Percentiles rank a stretch among this genome's conserved stretches.
Evolutionary conservation across 2,113 vertebrate genomes (phyloP).

Genomic region (Hepsetus odoe): DNA sequence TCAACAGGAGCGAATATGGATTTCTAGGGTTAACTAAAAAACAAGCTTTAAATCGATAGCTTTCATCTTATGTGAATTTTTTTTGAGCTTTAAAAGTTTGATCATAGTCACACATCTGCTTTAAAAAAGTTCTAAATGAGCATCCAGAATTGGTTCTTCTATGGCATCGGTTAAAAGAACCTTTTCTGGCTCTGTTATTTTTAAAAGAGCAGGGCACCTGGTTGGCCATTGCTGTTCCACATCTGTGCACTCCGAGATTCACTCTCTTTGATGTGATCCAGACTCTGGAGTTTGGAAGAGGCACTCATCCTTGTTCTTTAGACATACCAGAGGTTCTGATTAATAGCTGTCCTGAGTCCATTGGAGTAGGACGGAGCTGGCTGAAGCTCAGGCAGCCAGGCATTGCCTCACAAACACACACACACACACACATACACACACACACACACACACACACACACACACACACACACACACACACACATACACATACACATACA

Average conservation of each 20-base stretch:
- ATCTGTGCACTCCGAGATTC: not conserved
- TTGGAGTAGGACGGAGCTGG: slow-evolving; percentile 28
- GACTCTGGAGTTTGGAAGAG: not conserved
- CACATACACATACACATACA: not conserved
- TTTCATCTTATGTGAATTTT: too few species aligned
- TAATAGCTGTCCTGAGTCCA: slow-evolving; percentile 33
- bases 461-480: slow-evolving; percentile 14
- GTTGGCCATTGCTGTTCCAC: not conserved
- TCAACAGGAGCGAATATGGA: too few species aligned
- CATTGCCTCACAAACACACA: not conserved
- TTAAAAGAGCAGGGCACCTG: not conserved
- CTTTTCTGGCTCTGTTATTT: not conserved
- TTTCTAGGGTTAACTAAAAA: too few species aligned
- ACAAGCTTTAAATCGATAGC: too few species aligned
- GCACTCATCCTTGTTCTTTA: slow-evolving; percentile 14
- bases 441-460: slow-evolving; percentile 1
- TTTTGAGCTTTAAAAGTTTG: too few species aligned
- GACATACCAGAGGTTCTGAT: slow-evolving; percentile 33
- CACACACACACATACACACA: not conserved
- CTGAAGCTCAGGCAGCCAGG: slow-evolving; percentile 23
- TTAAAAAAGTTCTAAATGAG: too few species aligned
- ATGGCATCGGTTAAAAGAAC: not conserved
- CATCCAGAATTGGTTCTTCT: too few species aligned
- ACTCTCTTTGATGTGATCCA: not conserved
- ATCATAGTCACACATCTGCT: too few species aligned